Evolutionary conservation across 2,888 invertebrate species (phyloP), one percentile per base, ranked within the genome.

Genomic region (Aphrophora alni): DNA sequence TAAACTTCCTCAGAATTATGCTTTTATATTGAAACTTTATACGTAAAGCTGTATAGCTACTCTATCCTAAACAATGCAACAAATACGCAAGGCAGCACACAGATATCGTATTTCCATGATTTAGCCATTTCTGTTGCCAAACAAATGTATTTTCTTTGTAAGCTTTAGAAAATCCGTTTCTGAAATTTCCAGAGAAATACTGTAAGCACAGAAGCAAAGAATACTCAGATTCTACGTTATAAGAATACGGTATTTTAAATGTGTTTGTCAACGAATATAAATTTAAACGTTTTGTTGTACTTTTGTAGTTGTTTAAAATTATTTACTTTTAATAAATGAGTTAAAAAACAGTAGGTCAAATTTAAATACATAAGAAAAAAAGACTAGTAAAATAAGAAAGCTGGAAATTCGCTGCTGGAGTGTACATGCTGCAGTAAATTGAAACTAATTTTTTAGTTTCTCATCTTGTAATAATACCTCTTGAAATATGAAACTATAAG

Each of bases 21-120:
- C n/a, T 59, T 21, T 8, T 59, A 2, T 10, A 59, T 59, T 59
- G 59, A 59, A 59, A 21, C 59, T 59, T 59, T 59, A 3, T 59
- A 21, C 21, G 44, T 12, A 44, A 44, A 44, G 44, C 12, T 44
- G 2, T 12, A 14, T 59, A n/a, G 21, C 21, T n/a, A 59, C 59
- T 21, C 21, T 21, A 21, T n/a, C 21, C 59, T 59, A 21, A 59
- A 44, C 44, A 44, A 44, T 44, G 44, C 44, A 44, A 1, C 3
- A 44, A 44, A 44, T 44, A 44, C 44, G 44, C 17, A 12, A 4
- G 44, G 44, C 10, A 14, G 44, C 44, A 21, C 59, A n/a, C 59
- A 21, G 59, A 59, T 59, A 59, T 59, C 59, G 59, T 59, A 59
- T 59, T 59, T 59, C 59, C 59, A 59, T 59, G 59, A 59, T 59